Evolutionary conservation across 1,140 invertebrate genomes (phyloP).

Genomic region (Druon quercuslanigerum): DNA sequence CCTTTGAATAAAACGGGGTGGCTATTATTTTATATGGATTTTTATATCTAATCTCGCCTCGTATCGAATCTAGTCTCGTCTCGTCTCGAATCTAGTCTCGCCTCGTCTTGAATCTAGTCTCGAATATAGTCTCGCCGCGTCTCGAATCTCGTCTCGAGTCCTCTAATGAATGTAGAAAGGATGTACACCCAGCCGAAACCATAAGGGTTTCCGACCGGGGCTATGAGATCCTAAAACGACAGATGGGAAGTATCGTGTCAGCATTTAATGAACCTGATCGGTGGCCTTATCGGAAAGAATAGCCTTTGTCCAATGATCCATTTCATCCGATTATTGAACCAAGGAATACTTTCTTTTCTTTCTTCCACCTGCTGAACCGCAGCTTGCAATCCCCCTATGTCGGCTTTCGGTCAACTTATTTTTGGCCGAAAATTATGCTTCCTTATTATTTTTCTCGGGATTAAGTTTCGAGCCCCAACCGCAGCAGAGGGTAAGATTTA

Average conservation of each 20-base stretch:
- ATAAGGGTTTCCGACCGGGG: too few relatives aligned
- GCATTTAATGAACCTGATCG: background rate
- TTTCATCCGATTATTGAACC: background rate
- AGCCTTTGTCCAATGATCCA: background rate
- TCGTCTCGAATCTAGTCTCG: too few relatives aligned
- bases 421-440: background rate
- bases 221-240: background rate
- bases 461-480: background rate
- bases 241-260: background rate
- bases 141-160: too few relatives aligned
- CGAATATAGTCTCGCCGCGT: too few relatives aligned
- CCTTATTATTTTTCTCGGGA: background rate
- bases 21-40: too few relatives aligned
- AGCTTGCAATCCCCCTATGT: background rate
- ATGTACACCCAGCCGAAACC: too few relatives aligned
- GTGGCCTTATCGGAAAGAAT: constrained; percentile 8
- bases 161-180: too few relatives aligned
- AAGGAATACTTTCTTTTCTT: background rate
- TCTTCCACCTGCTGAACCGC: background rate
- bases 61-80: too few relatives aligned
- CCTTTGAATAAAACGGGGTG: too few relatives aligned
- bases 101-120: too few relatives aligned
- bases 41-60: too few relatives aligned
- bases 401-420: constrained; percentile 9
- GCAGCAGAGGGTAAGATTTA: background rate